These are phyloP conservation scores for Limonius californicus DNA, from an alignment of 1,140 invertebrate genomes.

Conservation along the genomic window DNA sequence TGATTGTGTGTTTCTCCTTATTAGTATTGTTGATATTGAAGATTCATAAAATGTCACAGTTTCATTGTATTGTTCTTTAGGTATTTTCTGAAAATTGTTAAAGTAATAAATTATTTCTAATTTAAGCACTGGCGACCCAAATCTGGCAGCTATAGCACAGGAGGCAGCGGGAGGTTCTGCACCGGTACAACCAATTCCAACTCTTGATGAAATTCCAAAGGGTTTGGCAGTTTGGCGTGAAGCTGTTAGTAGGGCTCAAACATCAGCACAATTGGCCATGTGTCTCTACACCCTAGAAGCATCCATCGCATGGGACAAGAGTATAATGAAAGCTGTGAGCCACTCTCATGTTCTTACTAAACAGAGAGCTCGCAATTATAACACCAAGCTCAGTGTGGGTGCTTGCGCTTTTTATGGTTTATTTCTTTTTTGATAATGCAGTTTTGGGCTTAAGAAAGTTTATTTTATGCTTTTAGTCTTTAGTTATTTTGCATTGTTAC, in stretches of 20 bases:
- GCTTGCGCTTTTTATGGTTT: constrained; percentile 43
- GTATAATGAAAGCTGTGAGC: constrained; percentile 97
- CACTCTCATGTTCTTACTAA: constrained; percentile 46
- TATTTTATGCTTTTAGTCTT: not conserved
- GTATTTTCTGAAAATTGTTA: no score
- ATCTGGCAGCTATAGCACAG: constrained; percentile 52
- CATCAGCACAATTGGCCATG: constrained; percentile 87
- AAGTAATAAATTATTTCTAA: no score
- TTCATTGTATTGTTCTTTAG: no score
- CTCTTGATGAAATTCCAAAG: constrained; percentile 54
- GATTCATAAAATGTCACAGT: no score
- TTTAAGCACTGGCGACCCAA: constrained; percentile 55
- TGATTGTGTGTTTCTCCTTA: not conserved
- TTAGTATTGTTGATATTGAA: not conserved
- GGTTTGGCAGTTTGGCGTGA: constrained; percentile 85
- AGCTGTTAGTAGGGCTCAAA: constrained; percentile 74
- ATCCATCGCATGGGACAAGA: constrained; percentile 96
- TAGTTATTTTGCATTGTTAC: constrained; percentile 12
- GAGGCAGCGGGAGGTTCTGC: constrained; percentile 43
- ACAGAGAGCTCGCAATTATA: constrained; percentile 48
- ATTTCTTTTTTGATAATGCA: constrained; percentile 16
- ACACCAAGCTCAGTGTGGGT: constrained; percentile 49
- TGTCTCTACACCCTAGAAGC: constrained; percentile 85
- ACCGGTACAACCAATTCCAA: constrained; percentile 23
- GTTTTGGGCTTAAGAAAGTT: not conserved